phyloP scores from a whole-genome alignment of 2,888 invertebrate genomes.

The Lissonota sp. region DNA sequence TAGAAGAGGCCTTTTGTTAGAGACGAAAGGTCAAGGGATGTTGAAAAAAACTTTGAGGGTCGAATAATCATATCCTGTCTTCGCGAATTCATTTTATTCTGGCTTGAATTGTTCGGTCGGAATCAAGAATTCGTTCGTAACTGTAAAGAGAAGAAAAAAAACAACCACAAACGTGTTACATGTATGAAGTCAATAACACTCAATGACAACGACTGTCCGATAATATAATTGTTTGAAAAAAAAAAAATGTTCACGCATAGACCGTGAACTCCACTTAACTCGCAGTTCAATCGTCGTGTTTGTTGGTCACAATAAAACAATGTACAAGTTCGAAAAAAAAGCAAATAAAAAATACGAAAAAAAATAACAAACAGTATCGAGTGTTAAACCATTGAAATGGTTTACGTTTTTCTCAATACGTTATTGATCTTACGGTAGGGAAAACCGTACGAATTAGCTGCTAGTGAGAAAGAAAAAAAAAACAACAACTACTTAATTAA shows the following conservation, averaged over 20 bases:
- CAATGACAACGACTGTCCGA: conserved; percentile 58
- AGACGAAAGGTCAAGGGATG: conserved; percentile 9
- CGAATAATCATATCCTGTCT: conserved; percentile 51
- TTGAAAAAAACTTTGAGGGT: conserved; percentile 21
- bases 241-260: conserved; percentile 43
- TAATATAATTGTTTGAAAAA: conserved; percentile 49
- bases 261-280: conserved; percentile 49
- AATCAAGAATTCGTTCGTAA: conserved; percentile 26
- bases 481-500: conserved; percentile 58
- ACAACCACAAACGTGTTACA: conserved; percentile 19
- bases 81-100: conserved; percentile 40
- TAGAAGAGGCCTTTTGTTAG: conserved; percentile 52
- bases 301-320: conserved; percentile 51
- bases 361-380: conserved; percentile 28
- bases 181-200: conserved; percentile 57
- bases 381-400: conserved; percentile 59
- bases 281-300: conserved; percentile 53
- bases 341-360: not conserved
- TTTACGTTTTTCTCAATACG: conserved; percentile 49
- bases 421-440: conserved; percentile 53
- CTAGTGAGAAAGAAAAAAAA: conserved; percentile 37
- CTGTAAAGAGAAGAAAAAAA: not conserved
- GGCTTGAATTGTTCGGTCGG: conserved; percentile 18
- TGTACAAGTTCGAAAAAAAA: conserved; percentile 48
- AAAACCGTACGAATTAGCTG: conserved; percentile 53